Percentiles rank a stretch among this genome's conserved stretches.
Evolutionary conservation across 2,888 invertebrate genomes (phyloP).

Genomic region (Yponomeuta cagnagella): DNA sequence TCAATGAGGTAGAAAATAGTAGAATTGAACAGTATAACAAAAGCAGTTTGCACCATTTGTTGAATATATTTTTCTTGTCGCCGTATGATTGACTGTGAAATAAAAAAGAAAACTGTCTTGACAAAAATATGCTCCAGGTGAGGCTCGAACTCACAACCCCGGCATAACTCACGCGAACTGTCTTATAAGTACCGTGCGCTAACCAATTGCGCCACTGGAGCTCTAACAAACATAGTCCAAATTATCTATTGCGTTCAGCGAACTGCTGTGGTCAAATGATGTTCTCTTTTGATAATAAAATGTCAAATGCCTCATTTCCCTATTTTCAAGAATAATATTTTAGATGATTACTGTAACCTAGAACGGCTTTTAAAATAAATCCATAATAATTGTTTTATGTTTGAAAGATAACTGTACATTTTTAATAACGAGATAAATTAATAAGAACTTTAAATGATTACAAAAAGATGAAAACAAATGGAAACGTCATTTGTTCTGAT

Average conservation of each 20-base stretch:
- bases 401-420: neutral
- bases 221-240: slow-evolving; percentile 77
- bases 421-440: no score
- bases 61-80: no score
- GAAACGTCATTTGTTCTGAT: slow-evolving; percentile 49
- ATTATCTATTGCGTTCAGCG: slow-evolving; percentile 32
- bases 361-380: neutral
- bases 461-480: slow-evolving; percentile 46
- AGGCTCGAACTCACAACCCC: slow-evolving; percentile 99
- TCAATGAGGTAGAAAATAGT: no score
- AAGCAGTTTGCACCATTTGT: no score
- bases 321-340: slow-evolving; percentile 9
- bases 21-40: no score
- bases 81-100: neutral
- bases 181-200: slow-evolving; percentile 99
- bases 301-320: slow-evolving; percentile 31
- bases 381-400: neutral
- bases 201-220: slow-evolving; percentile 99
- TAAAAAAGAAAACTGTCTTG: neutral
- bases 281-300: slow-evolving; percentile 44
- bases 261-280: slow-evolving; percentile 45
- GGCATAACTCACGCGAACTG: slow-evolving; percentile 98
- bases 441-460: neutral
- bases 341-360: neutral
- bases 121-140: slow-evolving; percentile 90